Conservation (phyloP, 2,888 invertebrate genomes). For the Augochlorella aurata region DNA sequence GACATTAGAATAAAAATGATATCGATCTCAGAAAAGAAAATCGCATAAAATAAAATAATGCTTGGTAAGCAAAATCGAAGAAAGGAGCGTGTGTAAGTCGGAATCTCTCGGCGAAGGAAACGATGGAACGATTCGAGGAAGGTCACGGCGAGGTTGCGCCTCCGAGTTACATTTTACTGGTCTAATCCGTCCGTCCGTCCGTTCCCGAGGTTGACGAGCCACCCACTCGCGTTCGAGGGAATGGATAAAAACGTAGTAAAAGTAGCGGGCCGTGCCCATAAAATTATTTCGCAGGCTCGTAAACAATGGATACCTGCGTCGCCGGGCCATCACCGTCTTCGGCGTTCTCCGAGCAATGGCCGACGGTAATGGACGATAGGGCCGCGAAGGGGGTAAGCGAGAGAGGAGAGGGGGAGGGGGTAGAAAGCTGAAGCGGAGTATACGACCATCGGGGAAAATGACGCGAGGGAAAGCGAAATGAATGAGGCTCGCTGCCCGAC, state of each 20-base stretch:
- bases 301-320: slow-evolving; percentile 50
- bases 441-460: slow-evolving; percentile 24
- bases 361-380: slow-evolving; percentile 51
- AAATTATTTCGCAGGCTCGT: slow-evolving; percentile 56
- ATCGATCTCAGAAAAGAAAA: too few species aligned
- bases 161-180: slow-evolving; percentile 3
- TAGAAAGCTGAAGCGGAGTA: slow-evolving; percentile 20
- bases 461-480: slow-evolving; percentile 25
- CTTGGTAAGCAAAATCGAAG: too few species aligned
- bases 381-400: too few species aligned
- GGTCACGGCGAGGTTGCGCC: not conserved
- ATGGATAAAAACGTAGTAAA: slow-evolving; percentile 55
- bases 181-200: slow-evolving; percentile 8
- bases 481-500: slow-evolving; percentile 35
- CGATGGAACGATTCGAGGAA: slow-evolving; percentile 3
- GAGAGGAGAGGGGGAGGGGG: too few species aligned
- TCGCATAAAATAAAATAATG: too few species aligned
- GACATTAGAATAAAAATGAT: too few species aligned
- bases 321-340: slow-evolving; percentile 55
- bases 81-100: not conserved
- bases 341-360: slow-evolving; percentile 29
- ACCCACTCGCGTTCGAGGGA: slow-evolving; percentile 23
- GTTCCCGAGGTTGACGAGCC: slow-evolving; percentile 2
- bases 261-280: not conserved
- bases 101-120: not conserved